Base-by-base conservation (phyloP, 2,797 vertebrate species). In the Leptatherina wallacei region DNA sequence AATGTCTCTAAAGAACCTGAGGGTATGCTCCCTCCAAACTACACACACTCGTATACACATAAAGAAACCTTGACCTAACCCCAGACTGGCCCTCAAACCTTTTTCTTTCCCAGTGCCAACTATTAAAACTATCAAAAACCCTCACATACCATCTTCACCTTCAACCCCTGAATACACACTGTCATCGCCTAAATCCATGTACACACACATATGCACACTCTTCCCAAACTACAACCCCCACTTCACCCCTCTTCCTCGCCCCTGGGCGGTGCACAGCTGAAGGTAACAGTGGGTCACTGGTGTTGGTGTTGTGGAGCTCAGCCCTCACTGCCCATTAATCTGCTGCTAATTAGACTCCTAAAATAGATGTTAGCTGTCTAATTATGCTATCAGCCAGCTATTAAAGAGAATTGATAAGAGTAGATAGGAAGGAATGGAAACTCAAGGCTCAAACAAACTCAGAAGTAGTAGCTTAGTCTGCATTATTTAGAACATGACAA, bases 291-390 rank as follows among this genome's bases (percentile, higher is more conserved):
- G 89, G 87, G 85, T 86, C 76, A 75, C 86, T 80, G 87, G 71
- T 89, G 81, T 79, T 80, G 85, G 87, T 79, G 84, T 89, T 80
- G 83, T 71, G 85, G 77, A 89, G 81, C 77, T 81, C 82, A 87
- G 69, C 77, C 64, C 61, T 69, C 78, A 56, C 81, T 91, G 67
- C 60, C 85, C 92, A 94, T 93, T 94, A 95, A 93, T 93, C 87
- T 94, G 85, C 85, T 82, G 63, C 83, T 90, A 94, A 94, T 94
- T 92, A 92, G 82, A 88, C 75, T 92, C 85, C 72, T 92, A 85
- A 94, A 90, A 93, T 90, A 83, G 89, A 90, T 85, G 87, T 80
- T 93, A 78, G 85, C 83, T 82, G 81, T 75, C 90, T 91, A 93
- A 94, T 93, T 88, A 92, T 87, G 61, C 85, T 81, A 93, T 94